phyloP scores from a whole-genome alignment of 2,888 invertebrate species.

The Megamerina dolium region DNA sequence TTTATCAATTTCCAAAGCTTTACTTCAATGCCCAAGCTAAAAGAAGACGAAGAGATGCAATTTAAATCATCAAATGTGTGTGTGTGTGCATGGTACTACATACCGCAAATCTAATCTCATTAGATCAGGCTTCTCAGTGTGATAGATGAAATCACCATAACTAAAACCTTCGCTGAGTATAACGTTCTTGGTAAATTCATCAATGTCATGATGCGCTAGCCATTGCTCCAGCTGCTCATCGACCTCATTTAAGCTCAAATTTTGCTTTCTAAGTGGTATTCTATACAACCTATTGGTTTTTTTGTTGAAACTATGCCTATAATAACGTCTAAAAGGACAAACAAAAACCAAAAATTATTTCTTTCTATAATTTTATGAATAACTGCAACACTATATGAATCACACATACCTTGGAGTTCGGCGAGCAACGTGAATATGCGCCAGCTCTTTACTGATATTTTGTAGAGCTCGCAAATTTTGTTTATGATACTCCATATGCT shows the following conservation, averaged over 20 bases:
- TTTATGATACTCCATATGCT: conserved; percentile 34
- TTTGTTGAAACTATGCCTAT: conserved; percentile 26
- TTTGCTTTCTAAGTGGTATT: conserved; percentile 28
- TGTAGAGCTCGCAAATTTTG: conserved; percentile 34
- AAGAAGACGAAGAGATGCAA: too few species aligned
- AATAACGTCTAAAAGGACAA: conserved; percentile 26
- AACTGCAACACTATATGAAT: too few species aligned
- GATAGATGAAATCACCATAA: conserved; percentile 70
- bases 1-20: conserved; percentile 78
- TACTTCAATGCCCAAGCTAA: conserved; percentile 75
- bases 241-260: conserved; percentile 38
- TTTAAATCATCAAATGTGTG: not conserved
- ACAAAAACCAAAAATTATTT: not conserved
- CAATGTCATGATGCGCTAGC: conserved; percentile 64
- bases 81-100: conserved; percentile 26
- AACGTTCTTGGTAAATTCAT: conserved; percentile 60
- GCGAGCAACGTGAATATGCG: conserved; percentile 38
- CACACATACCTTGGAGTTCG: conserved; percentile 29
- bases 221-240: conserved; percentile 64
- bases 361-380: too few species aligned
- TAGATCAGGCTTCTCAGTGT: conserved; percentile 77
- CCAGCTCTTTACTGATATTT: conserved; percentile 39
- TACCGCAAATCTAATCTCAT: conserved; percentile 72
- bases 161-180: conserved; percentile 72
- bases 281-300: conserved; percentile 25